Conservation (phyloP, 1,140 invertebrate genomes). For the Temnothorax curvispinosus region DNA sequence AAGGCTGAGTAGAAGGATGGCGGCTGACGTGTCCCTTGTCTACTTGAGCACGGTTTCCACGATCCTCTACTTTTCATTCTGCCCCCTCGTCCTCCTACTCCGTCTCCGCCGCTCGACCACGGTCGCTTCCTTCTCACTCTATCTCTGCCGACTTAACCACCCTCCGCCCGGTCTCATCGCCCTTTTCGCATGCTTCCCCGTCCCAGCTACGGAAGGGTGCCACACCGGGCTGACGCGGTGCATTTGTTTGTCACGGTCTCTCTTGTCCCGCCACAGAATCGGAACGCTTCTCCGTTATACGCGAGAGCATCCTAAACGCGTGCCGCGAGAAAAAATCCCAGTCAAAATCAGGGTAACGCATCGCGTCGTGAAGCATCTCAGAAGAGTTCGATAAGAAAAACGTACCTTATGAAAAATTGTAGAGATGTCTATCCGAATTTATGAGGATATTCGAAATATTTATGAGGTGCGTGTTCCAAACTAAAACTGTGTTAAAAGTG, state of each 20-base stretch:
- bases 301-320: conserved; percentile 56
- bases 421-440: conserved; percentile 26
- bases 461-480: too few species aligned
- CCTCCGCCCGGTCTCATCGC: conserved; percentile 55
- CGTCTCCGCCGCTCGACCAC: conserved; percentile 61
- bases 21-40: conserved; percentile 84
- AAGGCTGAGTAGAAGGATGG: conserved; percentile 82
- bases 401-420: neutral
- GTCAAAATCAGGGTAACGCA: conserved; percentile 62
- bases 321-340: conserved; percentile 48
- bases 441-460: neutral
- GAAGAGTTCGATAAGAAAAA: neutral
- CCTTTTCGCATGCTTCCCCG: conserved; percentile 56
- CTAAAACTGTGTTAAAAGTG: too few species aligned
- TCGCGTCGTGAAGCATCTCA: neutral
- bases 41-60: conserved; percentile 85
- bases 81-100: conserved; percentile 53
- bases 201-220: conserved; percentile 79
- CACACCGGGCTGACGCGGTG: conserved; percentile 80
- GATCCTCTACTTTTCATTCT: conserved; percentile 83
- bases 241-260: conserved; percentile 82
- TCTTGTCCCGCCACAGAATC: conserved; percentile 15
- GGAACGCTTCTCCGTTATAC: conserved; percentile 46
- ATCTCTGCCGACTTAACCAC: conserved; percentile 47
- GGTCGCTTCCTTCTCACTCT: conserved; percentile 56